Percentiles rank a stretch among this genome's conserved stretches.
Evolutionary conservation across 2,888 invertebrate species (phyloP).

Genomic region (Cactoblastis cactorum): DNA sequence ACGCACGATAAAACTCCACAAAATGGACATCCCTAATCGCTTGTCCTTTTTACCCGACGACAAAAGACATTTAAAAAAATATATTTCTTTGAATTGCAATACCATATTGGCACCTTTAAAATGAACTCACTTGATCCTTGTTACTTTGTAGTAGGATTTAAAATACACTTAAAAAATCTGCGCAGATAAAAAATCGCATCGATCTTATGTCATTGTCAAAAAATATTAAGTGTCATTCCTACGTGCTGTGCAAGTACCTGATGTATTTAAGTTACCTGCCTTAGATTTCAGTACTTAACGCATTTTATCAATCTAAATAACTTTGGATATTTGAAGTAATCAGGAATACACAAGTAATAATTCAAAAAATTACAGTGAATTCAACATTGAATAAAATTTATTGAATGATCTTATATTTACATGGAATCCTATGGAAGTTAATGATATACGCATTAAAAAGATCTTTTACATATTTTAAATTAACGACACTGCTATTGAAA

Average conservation of each 20-base stretch:
- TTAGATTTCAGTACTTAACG: slow-evolving; percentile 10
- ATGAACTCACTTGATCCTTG: background rate
- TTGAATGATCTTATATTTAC: too few species aligned
- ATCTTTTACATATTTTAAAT: too few species aligned
- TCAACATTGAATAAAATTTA: background rate
- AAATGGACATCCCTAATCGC: slow-evolving; percentile 73
- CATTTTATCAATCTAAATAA: slow-evolving; percentile 1
- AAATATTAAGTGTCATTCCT: slow-evolving; percentile 20
- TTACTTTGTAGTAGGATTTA: slow-evolving; percentile 12
- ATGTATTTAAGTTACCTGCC: slow-evolving; percentile 27
- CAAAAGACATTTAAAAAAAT: slow-evolving; percentile 57
- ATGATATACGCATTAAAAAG: too few species aligned
- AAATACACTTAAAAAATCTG: slow-evolving; percentile 32
- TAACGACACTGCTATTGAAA: too few species aligned
- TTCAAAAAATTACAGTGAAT: background rate
- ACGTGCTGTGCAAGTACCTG: slow-evolving; percentile 42
- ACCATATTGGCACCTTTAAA: slow-evolving; percentile 11
- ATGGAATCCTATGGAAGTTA: too few species aligned
- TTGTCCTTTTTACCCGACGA: slow-evolving; percentile 62
- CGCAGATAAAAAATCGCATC: slow-evolving; percentile 51
- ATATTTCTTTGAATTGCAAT: slow-evolving; percentile 32
- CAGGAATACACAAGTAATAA: background rate
- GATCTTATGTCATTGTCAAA: slow-evolving; percentile 48
- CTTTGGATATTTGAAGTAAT: background rate
- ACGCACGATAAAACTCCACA: slow-evolving; percentile 54